These are phyloP conservation scores for Clostera curtula DNA, from an alignment of 2,888 invertebrate species.

Conservation along the genomic window DNA sequence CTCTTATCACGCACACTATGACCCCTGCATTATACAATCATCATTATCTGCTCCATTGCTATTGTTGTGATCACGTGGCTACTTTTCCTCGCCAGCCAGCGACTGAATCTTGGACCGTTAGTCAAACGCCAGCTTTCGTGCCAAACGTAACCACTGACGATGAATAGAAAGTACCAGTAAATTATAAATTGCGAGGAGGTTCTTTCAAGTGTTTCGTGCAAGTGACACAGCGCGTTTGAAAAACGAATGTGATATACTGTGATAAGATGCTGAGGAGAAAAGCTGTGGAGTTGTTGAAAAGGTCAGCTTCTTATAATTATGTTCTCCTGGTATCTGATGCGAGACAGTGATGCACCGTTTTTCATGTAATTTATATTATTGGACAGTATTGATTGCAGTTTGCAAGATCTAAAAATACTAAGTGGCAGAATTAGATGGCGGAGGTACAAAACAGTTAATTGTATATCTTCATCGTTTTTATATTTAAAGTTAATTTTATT, in stretches of 20 bases:
- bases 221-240: conserved; percentile 9
- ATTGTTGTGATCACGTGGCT: conserved; percentile 44
- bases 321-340: conserved; percentile 5
- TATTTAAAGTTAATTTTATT: too few relatives aligned
- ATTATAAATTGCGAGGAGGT: conserved; percentile 5
- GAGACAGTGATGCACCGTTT: background rate
- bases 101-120: conserved; percentile 30
- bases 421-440: too few relatives aligned
- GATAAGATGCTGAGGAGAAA: conserved; percentile 38
- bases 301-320: conserved; percentile 11
- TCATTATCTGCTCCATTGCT: conserved; percentile 18
- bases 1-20: conserved; percentile 12
- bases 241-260: conserved; percentile 11
- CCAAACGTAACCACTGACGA: conserved; percentile 29
- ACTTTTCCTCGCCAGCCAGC: conserved; percentile 34
- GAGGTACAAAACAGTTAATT: too few relatives aligned
- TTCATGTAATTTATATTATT: too few relatives aligned
- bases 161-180: conserved; percentile 15
- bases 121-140: conserved; percentile 50
- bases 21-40: conserved; percentile 17
- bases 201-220: conserved; percentile 16
- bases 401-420: too few relatives aligned
- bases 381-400: too few relatives aligned
- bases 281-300: conserved; percentile 38
- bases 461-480: too few relatives aligned